These are phyloP conservation scores for Sanderia malayensis DNA, from an alignment of 30 jellyfish, hydroid and myxozoan genomes.

Conservation along the genomic window DNA sequence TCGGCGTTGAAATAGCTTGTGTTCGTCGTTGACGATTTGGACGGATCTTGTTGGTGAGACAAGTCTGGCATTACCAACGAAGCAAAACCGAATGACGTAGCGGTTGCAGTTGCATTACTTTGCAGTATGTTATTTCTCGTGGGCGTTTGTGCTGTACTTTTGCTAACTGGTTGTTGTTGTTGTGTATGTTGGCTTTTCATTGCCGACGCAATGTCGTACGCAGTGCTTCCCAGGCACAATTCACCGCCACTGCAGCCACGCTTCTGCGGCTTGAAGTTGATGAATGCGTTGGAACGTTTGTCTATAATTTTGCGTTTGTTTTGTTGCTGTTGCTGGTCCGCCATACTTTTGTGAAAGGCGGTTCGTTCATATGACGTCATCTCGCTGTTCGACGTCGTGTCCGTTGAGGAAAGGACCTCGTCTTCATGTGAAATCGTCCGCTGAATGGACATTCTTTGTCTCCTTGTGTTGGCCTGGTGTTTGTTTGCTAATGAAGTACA, in stretches of 20 bases:
- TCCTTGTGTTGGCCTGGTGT: no score
- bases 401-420: constrained; percentile 18
- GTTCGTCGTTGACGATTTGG: no score
- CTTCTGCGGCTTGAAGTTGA: constrained; percentile 58
- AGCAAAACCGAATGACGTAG: background rate
- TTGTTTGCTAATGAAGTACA: no score
- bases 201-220: constrained; percentile 52
- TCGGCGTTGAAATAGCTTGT: constrained; percentile 56
- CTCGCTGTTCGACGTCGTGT: constrained; percentile 26
- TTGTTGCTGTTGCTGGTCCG: no score
- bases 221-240: constrained; percentile 14
- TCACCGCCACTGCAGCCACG: constrained; percentile 19
- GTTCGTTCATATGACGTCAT: no score
- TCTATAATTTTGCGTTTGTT: constrained; percentile 43
- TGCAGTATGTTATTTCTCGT: no score
- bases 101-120: background rate
- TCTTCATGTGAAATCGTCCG: no score
- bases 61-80: background rate
- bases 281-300: constrained; percentile 42
- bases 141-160: background rate
- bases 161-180: no score
- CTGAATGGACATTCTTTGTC: no score
- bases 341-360: constrained; percentile 3
- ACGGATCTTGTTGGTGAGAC: constrained; percentile 23
- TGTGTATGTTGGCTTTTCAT: background rate